Conservation (phyloP, 2,797 vertebrate genomes). For the Melanotaenia trifasciata region DNA sequence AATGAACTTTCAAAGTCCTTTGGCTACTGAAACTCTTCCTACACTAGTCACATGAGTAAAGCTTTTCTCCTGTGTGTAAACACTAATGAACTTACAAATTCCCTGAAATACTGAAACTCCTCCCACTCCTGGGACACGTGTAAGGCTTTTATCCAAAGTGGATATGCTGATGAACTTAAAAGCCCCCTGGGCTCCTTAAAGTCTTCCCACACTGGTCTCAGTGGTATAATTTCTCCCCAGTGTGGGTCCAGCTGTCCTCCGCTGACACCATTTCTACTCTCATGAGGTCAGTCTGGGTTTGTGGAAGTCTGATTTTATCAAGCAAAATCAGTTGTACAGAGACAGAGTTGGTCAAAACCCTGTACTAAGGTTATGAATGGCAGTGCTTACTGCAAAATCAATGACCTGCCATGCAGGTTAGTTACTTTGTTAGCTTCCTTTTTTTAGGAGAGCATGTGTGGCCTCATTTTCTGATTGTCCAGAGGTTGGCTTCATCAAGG, state of each 20-base stretch:
- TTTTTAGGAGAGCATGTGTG: too few species aligned
- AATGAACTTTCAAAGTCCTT: too few species aligned
- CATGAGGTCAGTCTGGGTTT: neutral
- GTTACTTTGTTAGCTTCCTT: too few species aligned
- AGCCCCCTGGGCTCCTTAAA: neutral
- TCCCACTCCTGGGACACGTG: neutral
- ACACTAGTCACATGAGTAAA: too few species aligned
- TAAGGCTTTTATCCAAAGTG: neutral
- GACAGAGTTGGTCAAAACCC: neutral
- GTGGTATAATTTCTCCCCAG: neutral
- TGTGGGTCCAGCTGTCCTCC: neutral
- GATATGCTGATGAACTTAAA: neutral
- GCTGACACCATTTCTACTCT: neutral
- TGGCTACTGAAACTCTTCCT: too few species aligned
- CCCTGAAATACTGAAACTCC: neutral
- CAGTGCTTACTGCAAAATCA: neutral
- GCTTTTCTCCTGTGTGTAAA: neutral
- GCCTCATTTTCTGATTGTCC: too few species aligned
- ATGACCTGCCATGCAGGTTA: too few species aligned
- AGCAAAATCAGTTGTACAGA: neutral
- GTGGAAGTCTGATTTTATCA: neutral
- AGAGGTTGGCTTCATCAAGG: too few species aligned
- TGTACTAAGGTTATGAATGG: neutral
- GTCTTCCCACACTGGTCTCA: neutral
- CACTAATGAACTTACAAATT: neutral